A percentile compares a stretch with the other conserved stretches of the same genome.
phyloP scores from a whole-genome alignment of 2,113 vertebrate genomes.

The Megatriorchis doriae region DNA sequence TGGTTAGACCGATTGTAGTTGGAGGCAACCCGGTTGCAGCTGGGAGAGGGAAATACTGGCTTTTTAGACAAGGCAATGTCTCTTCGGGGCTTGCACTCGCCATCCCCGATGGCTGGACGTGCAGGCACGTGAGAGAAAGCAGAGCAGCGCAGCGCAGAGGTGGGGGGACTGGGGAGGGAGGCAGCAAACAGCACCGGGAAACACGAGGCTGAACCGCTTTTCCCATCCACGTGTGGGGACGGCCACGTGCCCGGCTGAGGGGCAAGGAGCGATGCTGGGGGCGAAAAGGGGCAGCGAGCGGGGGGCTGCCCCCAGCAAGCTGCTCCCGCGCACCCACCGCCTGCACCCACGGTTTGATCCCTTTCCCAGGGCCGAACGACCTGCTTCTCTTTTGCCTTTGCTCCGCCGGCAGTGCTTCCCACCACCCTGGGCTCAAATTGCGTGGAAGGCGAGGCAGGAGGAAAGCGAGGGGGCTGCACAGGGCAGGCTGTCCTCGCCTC shows the following conservation, averaged over 20 bases:
- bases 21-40: slow-evolving; percentile 69
- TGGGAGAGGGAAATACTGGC: slow-evolving; percentile 71
- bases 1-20: slow-evolving; percentile 41
- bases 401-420: background rate
- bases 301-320: background rate
- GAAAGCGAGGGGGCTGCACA: background rate
- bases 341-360: fast-evolving
- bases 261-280: background rate
- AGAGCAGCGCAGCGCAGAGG: background rate
- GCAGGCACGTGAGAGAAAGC: background rate
- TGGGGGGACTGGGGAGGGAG: background rate
- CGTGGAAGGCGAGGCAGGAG: fast-evolving
- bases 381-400: background rate
- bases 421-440: background rate
- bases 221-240: background rate
- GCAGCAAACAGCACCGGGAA: background rate
- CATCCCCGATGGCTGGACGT: background rate
- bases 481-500: background rate
- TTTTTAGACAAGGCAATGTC: background rate
- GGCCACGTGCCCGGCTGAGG: background rate
- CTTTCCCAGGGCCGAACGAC: background rate
- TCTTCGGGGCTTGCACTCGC: background rate
- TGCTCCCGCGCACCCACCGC: fast-evolving
- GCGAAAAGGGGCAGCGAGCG: background rate
- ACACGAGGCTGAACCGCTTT: background rate